Base-by-base conservation (phyloP, 2,797 vertebrate genomes). In the Novumbra hubbsi region DNA sequence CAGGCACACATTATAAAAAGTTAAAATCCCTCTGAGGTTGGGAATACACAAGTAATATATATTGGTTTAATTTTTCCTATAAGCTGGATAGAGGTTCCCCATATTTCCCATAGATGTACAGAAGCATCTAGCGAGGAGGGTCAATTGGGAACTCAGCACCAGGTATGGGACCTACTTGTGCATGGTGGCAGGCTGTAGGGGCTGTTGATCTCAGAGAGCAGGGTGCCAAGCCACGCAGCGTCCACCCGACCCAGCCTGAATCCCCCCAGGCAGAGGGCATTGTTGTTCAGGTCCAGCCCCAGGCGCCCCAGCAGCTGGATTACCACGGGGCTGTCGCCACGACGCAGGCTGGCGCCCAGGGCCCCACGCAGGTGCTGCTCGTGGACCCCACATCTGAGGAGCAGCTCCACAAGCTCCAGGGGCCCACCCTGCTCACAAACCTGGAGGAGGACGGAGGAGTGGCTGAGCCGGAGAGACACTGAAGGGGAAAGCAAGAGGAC, bases 331-430 rank as follows among this genome's bases (percentile, higher is more conserved):
- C 94, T 93, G 4, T 98, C 92, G 0, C 92, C 92, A 45, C 92
- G 93, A 78, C 90, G 94, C 81, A 98, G 93, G 70, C 95, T 96
- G 68, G 93, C 84, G 0, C 89, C 83, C 77, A 99, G 88, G 1
- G 97, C 96, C 62, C 90, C 88, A n/a, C 96, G 94, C 27, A 97
- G 84, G 70, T 98, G 96, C 81, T 98, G 96, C 78, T 99, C 97
- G 5, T 93, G 94, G 64, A 94, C 90, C 0, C 96, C 95, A 3
- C 76, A 90, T 69, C 91, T 91, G 70, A 99, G 86, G 6, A 99
- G 88, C 15, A 99, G 88, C 82, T 98, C 96, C 80, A 98, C 93
- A 90, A 99, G 82, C 32, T 95, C 94, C 49, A 96, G 89, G 3
- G 94, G 95, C 19, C 92, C 94, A 1, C 94, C 96, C 74, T 90